These are phyloP conservation scores for Prunella fulvescens DNA, from an alignment of 2,113 vertebrate genomes.

Conservation along the genomic window DNA sequence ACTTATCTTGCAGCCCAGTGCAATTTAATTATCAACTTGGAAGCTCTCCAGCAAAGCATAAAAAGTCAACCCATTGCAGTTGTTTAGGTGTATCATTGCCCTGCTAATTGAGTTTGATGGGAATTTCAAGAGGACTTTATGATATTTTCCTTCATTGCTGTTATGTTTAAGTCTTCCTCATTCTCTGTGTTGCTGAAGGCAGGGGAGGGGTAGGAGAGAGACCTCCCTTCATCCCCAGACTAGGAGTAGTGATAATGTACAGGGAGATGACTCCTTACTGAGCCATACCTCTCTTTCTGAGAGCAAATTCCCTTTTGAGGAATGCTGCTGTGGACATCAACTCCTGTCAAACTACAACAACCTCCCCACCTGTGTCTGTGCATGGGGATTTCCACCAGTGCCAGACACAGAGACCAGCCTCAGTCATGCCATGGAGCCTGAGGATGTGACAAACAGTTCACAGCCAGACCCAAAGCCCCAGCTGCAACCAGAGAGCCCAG, in stretches of 20 bases:
- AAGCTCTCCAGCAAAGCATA: constrained; percentile 40
- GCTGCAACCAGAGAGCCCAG: constrained; percentile 16
- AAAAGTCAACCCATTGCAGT: neutral
- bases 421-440: accelerated
- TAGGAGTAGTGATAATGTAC: neutral
- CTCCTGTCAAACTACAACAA: accelerated
- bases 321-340: accelerated
- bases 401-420: neutral
- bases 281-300: neutral
- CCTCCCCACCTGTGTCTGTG: too few species aligned
- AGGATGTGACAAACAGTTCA: neutral
- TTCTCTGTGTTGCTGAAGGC: neutral
- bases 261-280: neutral
- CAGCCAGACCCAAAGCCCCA: neutral
- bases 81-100: constrained; percentile 35
- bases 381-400: neutral
- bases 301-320: neutral
- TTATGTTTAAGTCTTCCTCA: neutral
- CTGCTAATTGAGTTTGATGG: constrained; percentile 50
- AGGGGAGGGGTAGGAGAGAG: neutral
- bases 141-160: constrained; percentile 8
- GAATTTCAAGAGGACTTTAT: constrained; percentile 43
- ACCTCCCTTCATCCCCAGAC: neutral
- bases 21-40: constrained; percentile 47
- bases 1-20: constrained; percentile 3